Evolutionary conservation across 2,113 vertebrate genomes (phyloP), one percentile per base, ranked within the genome.

Genomic region (Corydoras sp.): DNA sequence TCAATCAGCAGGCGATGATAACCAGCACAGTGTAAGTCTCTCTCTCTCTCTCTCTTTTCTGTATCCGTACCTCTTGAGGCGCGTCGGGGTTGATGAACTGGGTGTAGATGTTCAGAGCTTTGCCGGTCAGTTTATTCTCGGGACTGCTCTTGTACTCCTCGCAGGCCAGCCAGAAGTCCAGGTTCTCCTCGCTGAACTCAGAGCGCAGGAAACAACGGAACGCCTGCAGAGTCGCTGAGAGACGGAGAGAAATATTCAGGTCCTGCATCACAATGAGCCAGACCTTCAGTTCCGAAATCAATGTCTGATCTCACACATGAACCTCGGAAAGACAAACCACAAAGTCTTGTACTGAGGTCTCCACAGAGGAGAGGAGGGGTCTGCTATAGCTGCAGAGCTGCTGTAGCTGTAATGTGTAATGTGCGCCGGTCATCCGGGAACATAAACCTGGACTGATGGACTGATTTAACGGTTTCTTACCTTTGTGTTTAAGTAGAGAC

Each of bases 171-270:
- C 95, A 98, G 83, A 98, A 96, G 66, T 92, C 91, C 0, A 98
- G 92, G 77, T 98, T 98, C 79, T 98, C 95, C 80, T 97, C 93
- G 0, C 94, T 96, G 87, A 93, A 97, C 79, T 97, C 95, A 2
- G 93, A 93, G 59, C 90, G 90, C 61, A 98, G 85, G 81, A 98
- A 98, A 31, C 82, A 90, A 60, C 85, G 85, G 78, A 98, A 98
- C 1, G 85, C 74, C 29, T 87, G 85, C 79, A 89, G 85, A 14
- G 92, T 91, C 65, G 68, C 95, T 98, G 76, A 79, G 71, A 15
- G 58, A 58, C 56, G 3, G 1, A 30, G 14, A 58, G 10, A 58
- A 14, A 2, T 7, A 35, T 8, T 49, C 8, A 30, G n/a, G 35
- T 43, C 7, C 35, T 43, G 35, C 35, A 43, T 24, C 18, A 24